Percentiles rank a stretch among this genome's conserved stretches.
phyloP scores from a whole-genome alignment of 2,888 invertebrate genomes.

The Phymatocera aterrima region DNA sequence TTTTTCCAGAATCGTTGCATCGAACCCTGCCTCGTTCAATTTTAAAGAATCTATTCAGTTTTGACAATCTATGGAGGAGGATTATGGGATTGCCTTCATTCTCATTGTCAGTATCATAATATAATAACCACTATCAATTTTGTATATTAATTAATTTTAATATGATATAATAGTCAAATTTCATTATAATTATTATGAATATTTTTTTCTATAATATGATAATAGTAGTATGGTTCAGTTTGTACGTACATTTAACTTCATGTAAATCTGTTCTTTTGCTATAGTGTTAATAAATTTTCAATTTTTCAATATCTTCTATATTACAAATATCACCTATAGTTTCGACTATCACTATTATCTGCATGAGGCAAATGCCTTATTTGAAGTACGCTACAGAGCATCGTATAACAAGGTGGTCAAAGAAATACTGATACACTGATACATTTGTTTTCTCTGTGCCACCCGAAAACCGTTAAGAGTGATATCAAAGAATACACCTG shows the following conservation, averaged over 20 bases:
- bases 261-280: neutral
- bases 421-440: too few species aligned
- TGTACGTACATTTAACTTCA: neutral
- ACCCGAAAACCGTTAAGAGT: too few species aligned
- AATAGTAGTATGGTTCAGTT: neutral
- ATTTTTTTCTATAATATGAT: neutral
- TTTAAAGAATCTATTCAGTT: neutral
- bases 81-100: neutral
- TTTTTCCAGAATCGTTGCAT: neutral
- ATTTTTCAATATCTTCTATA: neutral
- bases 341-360: constrained; percentile 44
- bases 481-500: too few species aligned
- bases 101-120: neutral
- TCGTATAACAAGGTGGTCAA: too few species aligned
- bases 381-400: constrained; percentile 6
- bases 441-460: too few species aligned
- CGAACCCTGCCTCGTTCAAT: neutral
- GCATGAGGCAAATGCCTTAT: constrained; percentile 30
- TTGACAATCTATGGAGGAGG: neutral
- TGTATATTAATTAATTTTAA: neutral
- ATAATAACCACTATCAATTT: neutral
- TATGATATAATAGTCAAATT: neutral
- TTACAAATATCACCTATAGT: constrained; percentile 3
- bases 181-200: too few species aligned
- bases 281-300: neutral